Evolutionary conservation across 2,113 vertebrate genomes (phyloP), one percentile per base, ranked within the genome.

Genomic region (Chaetops frenatus): DNA sequence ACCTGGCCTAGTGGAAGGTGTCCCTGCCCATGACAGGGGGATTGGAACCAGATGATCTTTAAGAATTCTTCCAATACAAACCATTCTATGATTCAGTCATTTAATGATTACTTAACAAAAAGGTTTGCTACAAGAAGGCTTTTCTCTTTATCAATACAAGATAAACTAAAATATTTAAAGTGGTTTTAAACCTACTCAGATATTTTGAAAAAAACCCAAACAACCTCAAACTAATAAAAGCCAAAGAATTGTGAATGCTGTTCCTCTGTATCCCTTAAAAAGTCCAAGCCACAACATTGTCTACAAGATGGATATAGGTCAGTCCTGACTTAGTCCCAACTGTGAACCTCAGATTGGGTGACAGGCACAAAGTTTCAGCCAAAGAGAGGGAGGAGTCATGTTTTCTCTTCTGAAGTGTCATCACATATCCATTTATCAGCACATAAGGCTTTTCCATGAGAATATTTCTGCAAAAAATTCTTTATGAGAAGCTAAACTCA

Each of bases 351-450:
- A 18, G 57, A 48, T 65, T 81, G 40, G 31, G 24, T 38, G 50
- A 54, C 42, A 72, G 25, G 58, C 80, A 88, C 69, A 67, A 64
- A 94, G 42, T 74, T 96, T 92, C 78, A 87, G 66, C 24, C 62
- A 64, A 57, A 81, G 31, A 58, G 28, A 78, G 11, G n/a, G 50
- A 92, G 51, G 14, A 96, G 21, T 12, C 7, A 16, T 50, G 45
- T 54, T 90, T 94, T 96, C 77, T 82, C 79, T 96, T 88, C 57
- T 67, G 22, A 50, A 96, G 54, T 79, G 22, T 96, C 33, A 73
- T 64, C 40, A 74, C 54, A 73, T 60, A 89, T 58, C 28, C 53
- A 28, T 76, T 73, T 88, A 60, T 73, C 22, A 47, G 73, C 31
- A 47, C 7, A 2, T 25, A 69, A 54, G 36, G 76, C 80, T 91